Evolutionary conservation across 2,113 vertebrate species (phyloP), one percentile per base, ranked within the genome.

Genomic region (Hippocampus barbouri): DNA sequence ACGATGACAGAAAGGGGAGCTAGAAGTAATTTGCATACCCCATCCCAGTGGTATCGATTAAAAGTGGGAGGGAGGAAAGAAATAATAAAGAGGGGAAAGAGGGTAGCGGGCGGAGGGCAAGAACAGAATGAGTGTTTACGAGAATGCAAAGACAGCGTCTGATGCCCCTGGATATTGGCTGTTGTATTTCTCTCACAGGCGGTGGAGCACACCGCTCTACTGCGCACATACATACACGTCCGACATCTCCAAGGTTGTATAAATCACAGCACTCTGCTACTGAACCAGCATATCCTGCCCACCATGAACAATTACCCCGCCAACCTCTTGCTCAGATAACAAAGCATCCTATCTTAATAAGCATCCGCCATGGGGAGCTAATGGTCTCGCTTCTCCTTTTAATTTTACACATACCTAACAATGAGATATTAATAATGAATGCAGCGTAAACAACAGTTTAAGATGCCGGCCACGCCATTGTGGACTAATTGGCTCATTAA

Each of bases 401-500:
- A 91, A 93, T 93, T 93, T 88, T 91, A 92, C 92, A 92, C 92
- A 92, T 93, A 92, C 91, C 91, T 93, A 92, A 92, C 87, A 89
- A 92, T 89, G 91, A 88, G 90, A 91, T 92, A 92, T 93, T 92
- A 92, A 93, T 93, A 92, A 93, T 93, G 90, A 92, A 93, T 93
- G 83, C 89, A 83, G 87, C 87, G 91, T 93, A 93, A 93, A 93
- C 91, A 93, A 92, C 87, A 88, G 83, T 92, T 93, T 92, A 92
- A 91, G 90, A 93, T 93, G 91, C 93, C 77, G 83, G 85, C 88
- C 90, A 90, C 81, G 90, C 89, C 85, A 88, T 91, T 89, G 88
- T 90, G 86, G 89, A 88, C 91, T 93, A 93, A 93, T 93, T 93
- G 91, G 89, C 91, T 93, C 91, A 92, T 93, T 93, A 93, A 91